Conservation (phyloP, 2,113 vertebrate species). For the Embiotoca jacksoni region DNA sequence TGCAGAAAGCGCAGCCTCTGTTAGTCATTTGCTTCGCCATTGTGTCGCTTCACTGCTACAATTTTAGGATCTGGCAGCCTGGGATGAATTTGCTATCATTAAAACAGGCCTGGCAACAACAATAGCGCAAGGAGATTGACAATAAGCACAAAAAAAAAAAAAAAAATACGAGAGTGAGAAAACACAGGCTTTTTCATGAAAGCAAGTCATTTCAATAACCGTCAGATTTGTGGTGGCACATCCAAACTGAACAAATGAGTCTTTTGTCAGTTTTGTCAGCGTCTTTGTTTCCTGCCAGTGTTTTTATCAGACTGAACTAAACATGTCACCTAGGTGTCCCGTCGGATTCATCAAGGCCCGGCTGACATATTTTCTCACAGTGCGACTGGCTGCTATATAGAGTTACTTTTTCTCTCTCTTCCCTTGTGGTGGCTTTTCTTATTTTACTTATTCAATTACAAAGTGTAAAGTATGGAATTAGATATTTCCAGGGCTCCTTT, state of each 20-base stretch:
- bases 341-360: constrained; percentile 42
- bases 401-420: constrained; percentile 14
- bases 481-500: constrained; percentile 27
- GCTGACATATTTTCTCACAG: constrained; percentile 33
- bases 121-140: constrained; percentile 51
- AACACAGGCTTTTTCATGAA: constrained; percentile 61
- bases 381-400: constrained; percentile 8
- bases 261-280: constrained; percentile 68
- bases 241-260: constrained; percentile 54
- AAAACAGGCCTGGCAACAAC: constrained; percentile 41
- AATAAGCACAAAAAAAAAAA: constrained; percentile 40
- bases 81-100: constrained; percentile 55
- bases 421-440: constrained; percentile 28
- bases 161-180: constrained; percentile 54
- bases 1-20: constrained; percentile 21
- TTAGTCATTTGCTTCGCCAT: constrained; percentile 55
- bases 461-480: constrained; percentile 41
- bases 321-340: constrained; percentile 51
- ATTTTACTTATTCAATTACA: constrained; percentile 55
- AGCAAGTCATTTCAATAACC: constrained; percentile 73
- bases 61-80: constrained; percentile 54
- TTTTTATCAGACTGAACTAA: constrained; percentile 72
- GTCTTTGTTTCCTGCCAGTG: constrained; percentile 65
- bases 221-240: constrained; percentile 70
- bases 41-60: constrained; percentile 51